A percentile compares a stretch with the other conserved stretches of the same genome.
Conservation (phyloP, 2,888 invertebrate genomes). For the Drosophila mayaguana region DNA sequence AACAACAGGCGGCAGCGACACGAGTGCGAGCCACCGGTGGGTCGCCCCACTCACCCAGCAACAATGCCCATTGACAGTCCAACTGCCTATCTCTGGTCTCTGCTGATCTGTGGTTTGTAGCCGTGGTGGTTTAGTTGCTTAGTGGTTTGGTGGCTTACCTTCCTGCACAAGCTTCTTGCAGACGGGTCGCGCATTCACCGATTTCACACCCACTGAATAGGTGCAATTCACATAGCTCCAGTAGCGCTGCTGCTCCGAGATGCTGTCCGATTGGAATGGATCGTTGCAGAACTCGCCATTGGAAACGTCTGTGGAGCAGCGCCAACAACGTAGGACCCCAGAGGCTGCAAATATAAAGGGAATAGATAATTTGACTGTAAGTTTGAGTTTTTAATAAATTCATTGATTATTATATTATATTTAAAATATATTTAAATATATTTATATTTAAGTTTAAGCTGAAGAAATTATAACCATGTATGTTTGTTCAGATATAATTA, state of each 20-base stretch:
- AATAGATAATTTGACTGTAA: too few species aligned
- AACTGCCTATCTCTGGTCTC: constrained; percentile 27
- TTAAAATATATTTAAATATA: too few species aligned
- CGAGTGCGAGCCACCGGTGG: constrained; percentile 61
- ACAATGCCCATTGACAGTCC: constrained; percentile 50
- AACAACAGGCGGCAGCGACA: constrained; percentile 63
- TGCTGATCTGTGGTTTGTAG: constrained; percentile 8
- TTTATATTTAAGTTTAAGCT: too few species aligned
- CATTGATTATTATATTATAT: too few species aligned
- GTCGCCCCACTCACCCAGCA: constrained; percentile 39
- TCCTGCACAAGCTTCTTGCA: constrained; percentile 92
- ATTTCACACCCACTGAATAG: constrained; percentile 85
- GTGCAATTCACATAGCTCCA: constrained; percentile 86
- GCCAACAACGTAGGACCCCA: constrained; percentile 90
- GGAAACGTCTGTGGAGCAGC: constrained; percentile 89
- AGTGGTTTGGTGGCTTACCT: constrained; percentile 86
- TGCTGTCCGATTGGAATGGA: constrained; percentile 88
- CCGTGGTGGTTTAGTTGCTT: constrained; percentile 8
- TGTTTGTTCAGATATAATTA: too few species aligned
- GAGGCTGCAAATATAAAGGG: constrained; percentile 86
- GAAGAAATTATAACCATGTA: too few species aligned
- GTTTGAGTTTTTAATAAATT: neutral
- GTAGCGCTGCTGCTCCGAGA: constrained; percentile 85
- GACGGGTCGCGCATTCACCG: constrained; percentile 87
- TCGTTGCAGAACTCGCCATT: constrained; percentile 90